A percentile compares a stretch with the other conserved stretches of the same genome.
Evolutionary conservation across 2,113 vertebrate species (phyloP).

Genomic region (Ariopsis seemanni): DNA sequence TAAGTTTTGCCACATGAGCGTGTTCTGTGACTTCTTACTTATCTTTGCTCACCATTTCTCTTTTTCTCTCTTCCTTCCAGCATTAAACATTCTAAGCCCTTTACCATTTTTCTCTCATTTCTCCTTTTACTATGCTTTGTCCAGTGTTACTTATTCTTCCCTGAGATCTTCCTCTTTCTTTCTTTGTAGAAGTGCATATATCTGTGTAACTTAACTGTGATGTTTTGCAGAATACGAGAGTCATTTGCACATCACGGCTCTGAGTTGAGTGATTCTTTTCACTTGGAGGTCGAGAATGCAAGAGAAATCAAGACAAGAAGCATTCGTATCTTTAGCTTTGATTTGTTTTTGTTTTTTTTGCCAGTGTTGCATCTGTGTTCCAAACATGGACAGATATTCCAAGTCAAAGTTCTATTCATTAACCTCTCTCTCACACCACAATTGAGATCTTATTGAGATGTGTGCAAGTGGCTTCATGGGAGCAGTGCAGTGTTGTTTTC

Average conservation of each 20-base stretch:
- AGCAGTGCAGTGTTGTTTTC: not conserved
- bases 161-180: constrained; percentile 40
- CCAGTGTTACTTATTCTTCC: constrained; percentile 43
- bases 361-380: not conserved
- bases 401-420: not conserved
- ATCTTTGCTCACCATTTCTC: constrained; percentile 40
- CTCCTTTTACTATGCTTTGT: constrained; percentile 28
- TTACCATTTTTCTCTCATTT: constrained; percentile 43
- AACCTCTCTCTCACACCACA: not conserved
- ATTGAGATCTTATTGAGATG: not conserved
- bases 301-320: not conserved
- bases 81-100: constrained; percentile 26
- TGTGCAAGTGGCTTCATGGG: not conserved
- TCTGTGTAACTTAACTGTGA: not conserved
- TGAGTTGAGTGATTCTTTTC: constrained; percentile 28
- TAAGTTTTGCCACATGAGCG: constrained; percentile 44
- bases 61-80: constrained; percentile 39
- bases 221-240: not conserved
- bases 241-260: constrained; percentile 44
- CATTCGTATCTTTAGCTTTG: not conserved
- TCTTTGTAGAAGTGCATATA: not conserved
- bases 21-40: constrained; percentile 37
- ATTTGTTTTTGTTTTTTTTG: not conserved
- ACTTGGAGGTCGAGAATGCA: not conserved
- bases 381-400: not conserved